A percentile compares a stretch with the other conserved stretches of the same genome.
These are phyloP conservation scores for Falco columbarius DNA, from an alignment of 2,797 vertebrate species.

Conservation along the genomic window DNA sequence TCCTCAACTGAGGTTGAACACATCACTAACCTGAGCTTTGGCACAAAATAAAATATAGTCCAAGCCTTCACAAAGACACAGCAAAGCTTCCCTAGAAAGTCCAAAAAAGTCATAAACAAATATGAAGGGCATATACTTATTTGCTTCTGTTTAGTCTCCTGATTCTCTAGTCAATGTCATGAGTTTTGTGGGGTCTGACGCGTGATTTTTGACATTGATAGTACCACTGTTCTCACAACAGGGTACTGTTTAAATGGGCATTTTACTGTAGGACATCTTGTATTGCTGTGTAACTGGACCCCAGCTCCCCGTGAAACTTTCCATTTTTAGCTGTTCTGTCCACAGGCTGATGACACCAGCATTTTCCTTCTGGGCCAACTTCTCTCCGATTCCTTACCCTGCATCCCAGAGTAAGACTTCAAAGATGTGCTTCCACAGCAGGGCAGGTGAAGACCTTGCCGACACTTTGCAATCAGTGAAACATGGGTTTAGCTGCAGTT, in stretches of 20 bases:
- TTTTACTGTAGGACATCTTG: neutral
- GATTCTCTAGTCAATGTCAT: neutral
- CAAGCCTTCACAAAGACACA: neutral
- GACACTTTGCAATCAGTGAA: neutral
- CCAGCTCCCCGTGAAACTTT: slow-evolving; percentile 39
- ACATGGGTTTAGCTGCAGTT: neutral
- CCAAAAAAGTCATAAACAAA: neutral
- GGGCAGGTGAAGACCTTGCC: slow-evolving; percentile 4
- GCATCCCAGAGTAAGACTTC: neutral
- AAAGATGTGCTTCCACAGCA: neutral
- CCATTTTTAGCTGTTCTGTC: slow-evolving; percentile 70
- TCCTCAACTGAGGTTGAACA: neutral
- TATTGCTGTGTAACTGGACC: slow-evolving; percentile 62
- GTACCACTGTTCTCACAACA: neutral
- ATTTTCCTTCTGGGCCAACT: slow-evolving; percentile 18
- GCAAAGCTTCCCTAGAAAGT: neutral
- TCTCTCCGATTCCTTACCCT: slow-evolving; percentile 16
- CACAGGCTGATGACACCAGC: slow-evolving; percentile 19
- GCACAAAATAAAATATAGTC: neutral
- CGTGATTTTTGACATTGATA: neutral
- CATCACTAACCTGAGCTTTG: neutral
- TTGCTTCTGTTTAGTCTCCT: neutral
- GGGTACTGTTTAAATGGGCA: neutral
- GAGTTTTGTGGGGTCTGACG: neutral
- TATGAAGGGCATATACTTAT: neutral